Conservation (phyloP, 2,797 vertebrate genomes). For the Acropternis orthonyx region DNA sequence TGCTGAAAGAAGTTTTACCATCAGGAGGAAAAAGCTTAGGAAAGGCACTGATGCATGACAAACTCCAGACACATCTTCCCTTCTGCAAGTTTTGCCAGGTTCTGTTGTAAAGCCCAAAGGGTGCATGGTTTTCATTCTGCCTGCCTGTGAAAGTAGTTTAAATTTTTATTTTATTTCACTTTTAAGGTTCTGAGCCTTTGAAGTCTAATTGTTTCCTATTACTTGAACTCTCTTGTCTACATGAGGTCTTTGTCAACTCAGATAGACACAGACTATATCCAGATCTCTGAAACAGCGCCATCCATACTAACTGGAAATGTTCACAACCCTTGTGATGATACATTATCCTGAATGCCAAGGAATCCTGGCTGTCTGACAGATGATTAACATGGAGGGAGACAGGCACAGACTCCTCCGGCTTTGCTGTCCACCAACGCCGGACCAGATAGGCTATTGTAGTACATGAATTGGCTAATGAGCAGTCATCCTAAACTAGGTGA, state of each 20-base stretch:
- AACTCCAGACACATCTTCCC: background rate
- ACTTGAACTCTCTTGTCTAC: background rate
- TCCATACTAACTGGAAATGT: background rate
- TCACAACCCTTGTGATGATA: background rate
- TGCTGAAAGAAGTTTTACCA: background rate
- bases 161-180: background rate
- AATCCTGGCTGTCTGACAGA: background rate
- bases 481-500: background rate
- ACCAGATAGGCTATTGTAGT: background rate
- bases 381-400: background rate
- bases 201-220: constrained; percentile 1
- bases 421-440: background rate
- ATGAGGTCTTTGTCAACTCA: background rate
- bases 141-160: background rate
- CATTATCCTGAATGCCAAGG: background rate
- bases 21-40: background rate
- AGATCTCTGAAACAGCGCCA: background rate
- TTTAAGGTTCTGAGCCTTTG: background rate
- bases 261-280: background rate
- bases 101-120: background rate
- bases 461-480: background rate
- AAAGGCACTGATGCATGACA: background rate
- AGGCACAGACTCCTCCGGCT: background rate
- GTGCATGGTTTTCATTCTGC: constrained; percentile 2
- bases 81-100: background rate